These are phyloP conservation scores for Momotus momota DNA, from an alignment of 2,797 vertebrate genomes.

Conservation along the genomic window DNA sequence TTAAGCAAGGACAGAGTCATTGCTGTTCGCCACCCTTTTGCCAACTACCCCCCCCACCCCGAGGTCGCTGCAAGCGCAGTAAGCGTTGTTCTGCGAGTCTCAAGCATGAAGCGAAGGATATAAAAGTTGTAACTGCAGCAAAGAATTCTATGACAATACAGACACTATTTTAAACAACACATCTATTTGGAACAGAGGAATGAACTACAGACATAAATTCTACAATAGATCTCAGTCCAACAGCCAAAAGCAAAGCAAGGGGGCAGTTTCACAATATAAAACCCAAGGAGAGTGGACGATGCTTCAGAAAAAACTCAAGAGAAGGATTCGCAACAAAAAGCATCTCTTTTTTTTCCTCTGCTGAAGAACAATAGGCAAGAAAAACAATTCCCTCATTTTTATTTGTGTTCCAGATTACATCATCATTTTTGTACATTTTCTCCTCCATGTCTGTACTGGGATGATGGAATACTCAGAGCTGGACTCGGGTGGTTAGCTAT, in stretches of 20 bases:
- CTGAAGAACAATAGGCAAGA: background rate
- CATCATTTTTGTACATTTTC: too few relatives aligned
- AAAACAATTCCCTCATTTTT: background rate
- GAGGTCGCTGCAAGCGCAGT: background rate
- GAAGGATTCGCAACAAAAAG: background rate
- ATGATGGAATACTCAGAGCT: background rate
- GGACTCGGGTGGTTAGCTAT: fast-evolving
- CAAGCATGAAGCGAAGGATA: background rate
- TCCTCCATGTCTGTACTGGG: background rate
- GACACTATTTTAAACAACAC: background rate
- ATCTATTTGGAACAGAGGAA: background rate
- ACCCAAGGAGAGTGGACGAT: background rate
- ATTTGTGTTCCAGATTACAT: background rate
- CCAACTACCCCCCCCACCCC: background rate
- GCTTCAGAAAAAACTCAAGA: background rate
- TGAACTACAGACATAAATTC: background rate
- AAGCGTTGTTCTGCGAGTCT: background rate
- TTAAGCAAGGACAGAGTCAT: constrained; percentile 8
- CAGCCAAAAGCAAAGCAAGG: background rate
- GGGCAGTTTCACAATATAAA: background rate
- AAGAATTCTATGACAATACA: background rate
- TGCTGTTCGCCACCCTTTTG: background rate
- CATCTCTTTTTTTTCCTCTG: background rate
- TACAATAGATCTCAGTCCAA: background rate
- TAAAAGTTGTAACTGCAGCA: background rate